These are phyloP conservation scores for Elegia similella DNA, from an alignment of 2,888 invertebrate species.

Conservation along the genomic window DNA sequence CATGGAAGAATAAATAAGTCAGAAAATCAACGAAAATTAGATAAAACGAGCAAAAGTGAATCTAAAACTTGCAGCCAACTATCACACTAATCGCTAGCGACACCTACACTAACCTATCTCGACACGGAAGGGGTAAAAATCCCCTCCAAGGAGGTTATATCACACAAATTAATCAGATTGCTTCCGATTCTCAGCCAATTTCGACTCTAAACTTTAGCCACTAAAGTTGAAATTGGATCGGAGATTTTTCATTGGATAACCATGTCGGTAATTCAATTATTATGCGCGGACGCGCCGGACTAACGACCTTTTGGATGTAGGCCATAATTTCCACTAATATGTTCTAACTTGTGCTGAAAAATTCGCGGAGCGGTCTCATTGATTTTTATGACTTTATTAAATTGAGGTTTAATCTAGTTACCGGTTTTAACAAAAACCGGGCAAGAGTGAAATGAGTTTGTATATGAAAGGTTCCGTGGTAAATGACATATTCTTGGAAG, in stretches of 20 bases:
- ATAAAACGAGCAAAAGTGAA: constrained; percentile 1
- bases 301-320: constrained; percentile 63
- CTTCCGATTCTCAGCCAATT: neutral
- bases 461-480: too few species aligned
- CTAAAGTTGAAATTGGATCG: constrained; percentile 5
- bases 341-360: neutral
- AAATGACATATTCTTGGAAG: too few species aligned
- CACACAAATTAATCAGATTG: constrained; percentile 17
- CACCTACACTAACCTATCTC: constrained; percentile 15
- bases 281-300: constrained; percentile 63
- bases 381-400: constrained; percentile 1
- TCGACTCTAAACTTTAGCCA: neutral
- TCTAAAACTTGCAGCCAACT: constrained; percentile 8
- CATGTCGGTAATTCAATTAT: constrained; percentile 66
- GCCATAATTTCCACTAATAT: constrained; percentile 12
- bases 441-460: too few species aligned
- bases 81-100: constrained; percentile 3
- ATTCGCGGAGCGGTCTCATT: neutral
- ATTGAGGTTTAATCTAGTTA: neutral
- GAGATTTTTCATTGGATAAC: constrained; percentile 8
- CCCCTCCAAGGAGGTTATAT: constrained; percentile 14
- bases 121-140: constrained; percentile 16
- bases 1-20: too few species aligned
- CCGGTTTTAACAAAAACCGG: neutral
- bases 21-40: neutral